These are phyloP conservation scores for Amphimallon solstitiale DNA, from an alignment of 2,888 invertebrate genomes.

Conservation along the genomic window DNA sequence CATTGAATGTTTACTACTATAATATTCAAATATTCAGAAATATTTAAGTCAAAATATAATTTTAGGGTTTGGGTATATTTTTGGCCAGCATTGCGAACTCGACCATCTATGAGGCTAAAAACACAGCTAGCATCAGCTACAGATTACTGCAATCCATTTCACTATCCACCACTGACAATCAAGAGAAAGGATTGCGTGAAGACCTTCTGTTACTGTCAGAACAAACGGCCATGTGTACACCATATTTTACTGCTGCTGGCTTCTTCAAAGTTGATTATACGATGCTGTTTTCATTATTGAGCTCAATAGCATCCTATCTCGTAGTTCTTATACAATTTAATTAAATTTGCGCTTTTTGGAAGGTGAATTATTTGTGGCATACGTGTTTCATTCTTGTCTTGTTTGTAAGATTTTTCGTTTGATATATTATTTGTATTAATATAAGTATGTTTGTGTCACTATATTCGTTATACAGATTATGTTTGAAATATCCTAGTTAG, in stretches of 20 bases:
- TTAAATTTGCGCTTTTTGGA: no score
- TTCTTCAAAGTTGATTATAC: constrained; percentile 38
- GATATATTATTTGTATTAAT: no score
- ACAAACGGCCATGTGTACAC: constrained; percentile 28
- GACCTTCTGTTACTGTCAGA: constrained; percentile 33
- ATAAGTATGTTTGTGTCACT: no score
- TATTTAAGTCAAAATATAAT: no score
- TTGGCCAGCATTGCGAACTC: constrained; percentile 29
- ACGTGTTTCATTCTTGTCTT: no score
- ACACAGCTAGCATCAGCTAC: constrained; percentile 22
- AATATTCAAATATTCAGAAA: no score
- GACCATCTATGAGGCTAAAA: constrained; percentile 12
- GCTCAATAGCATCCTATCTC: constrained; percentile 37
- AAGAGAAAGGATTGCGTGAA: constrained; percentile 13
- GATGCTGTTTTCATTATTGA: constrained; percentile 36
- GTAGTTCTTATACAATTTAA: constrained; percentile 37
- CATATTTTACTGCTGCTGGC: constrained; percentile 36
- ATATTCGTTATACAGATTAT: no score
- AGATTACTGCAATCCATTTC: constrained; percentile 23
- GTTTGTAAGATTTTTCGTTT: no score
- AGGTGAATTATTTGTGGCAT: no score
- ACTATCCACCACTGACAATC: background rate
- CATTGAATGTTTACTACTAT: no score
- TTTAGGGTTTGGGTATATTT: constrained; percentile 20
- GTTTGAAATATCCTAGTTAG: no score